phyloP scores from a whole-genome alignment of 2,888 invertebrate species.

The Drosophila algonquin region DNA sequence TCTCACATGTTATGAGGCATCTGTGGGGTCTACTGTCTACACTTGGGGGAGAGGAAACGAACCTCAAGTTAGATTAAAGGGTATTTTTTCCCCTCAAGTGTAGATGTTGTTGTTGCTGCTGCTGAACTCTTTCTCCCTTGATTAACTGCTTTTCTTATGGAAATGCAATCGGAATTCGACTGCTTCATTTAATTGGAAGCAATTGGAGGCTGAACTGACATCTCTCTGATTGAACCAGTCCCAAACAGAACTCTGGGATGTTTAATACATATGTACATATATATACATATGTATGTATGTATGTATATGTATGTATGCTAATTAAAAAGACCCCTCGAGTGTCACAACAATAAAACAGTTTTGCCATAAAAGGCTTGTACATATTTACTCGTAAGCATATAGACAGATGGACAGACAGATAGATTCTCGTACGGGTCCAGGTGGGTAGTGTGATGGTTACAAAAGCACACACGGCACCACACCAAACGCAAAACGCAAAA shows the following conservation, averaged over 20 bases:
- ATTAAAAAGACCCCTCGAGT: constrained; percentile 65
- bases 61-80: neutral
- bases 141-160: constrained; percentile 25
- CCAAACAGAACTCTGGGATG: neutral
- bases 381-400: constrained; percentile 1
- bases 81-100: constrained; percentile 20
- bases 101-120: constrained; percentile 9
- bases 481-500: constrained; percentile 19
- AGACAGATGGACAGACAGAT: neutral
- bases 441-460: constrained; percentile 1
- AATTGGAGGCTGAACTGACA: constrained; percentile 47
- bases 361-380: constrained; percentile 15
- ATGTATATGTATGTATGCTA: constrained; percentile 20
- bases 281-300: too few relatives aligned
- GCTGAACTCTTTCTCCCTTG: constrained; percentile 1
- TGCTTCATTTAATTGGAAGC: constrained; percentile 51
- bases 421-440: neutral
- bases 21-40: constrained; percentile 12
- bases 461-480: constrained; percentile 1
- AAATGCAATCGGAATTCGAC: constrained; percentile 9
- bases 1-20: constrained; percentile 19
- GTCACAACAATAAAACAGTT: constrained; percentile 50
- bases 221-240: constrained; percentile 39
- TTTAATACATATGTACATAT: constrained; percentile 12
- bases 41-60: neutral